Evolutionary conservation across 53 echinoderm and acorn worm species (phyloP).

Genomic region (Paelopatides confundens): DNA sequence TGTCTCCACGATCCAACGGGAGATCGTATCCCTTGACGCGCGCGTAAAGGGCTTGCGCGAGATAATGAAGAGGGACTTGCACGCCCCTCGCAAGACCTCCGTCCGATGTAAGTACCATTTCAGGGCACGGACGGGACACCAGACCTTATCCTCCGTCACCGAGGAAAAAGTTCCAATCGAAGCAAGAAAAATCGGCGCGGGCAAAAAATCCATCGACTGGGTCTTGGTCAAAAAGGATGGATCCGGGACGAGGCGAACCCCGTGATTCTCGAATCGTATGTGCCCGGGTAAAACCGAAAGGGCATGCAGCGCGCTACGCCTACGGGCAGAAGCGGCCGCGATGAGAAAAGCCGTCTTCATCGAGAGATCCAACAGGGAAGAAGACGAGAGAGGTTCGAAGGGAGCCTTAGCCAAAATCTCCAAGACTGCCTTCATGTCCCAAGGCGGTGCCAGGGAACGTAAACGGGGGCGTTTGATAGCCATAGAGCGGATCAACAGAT

Average conservation of each 20-base stretch:
- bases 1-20: neutral
- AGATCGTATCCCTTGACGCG: neutral
- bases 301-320: constrained; percentile 31
- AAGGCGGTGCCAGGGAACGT: neutral
- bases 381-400: constrained; percentile 17
- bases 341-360: constrained; percentile 32
- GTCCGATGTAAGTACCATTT: neutral
- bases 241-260: neutral
- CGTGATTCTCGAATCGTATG: neutral
- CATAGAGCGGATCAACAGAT: neutral
- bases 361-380: neutral
- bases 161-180: neutral
- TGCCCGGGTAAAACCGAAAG: neutral
- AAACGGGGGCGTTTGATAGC: neutral
- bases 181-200: neutral
- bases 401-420: neutral
- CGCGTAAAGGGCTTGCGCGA: neutral
- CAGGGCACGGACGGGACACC: neutral
- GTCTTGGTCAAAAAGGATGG: neutral
- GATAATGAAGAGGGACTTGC: too few species aligned
- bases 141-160: neutral
- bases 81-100: neutral
- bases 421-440: neutral
- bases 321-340: constrained; percentile 7
- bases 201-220: neutral